Conservation (phyloP, 2,113 vertebrate genomes). For the Pan paniscus region DNA sequence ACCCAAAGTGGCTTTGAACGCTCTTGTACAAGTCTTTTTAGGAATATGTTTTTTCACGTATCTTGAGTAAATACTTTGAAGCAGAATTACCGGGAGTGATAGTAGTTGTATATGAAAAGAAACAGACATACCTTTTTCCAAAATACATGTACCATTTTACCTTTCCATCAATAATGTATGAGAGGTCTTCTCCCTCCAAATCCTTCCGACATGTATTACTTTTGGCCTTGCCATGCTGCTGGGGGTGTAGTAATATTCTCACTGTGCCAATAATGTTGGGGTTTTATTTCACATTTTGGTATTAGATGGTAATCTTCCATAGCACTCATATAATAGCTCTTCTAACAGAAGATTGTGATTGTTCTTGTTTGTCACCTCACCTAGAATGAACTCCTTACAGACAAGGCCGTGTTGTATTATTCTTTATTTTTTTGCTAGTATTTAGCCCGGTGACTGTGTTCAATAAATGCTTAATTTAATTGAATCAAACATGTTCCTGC, state of each 20-base stretch:
- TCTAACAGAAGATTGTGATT: background rate
- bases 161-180: background rate
- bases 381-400: background rate
- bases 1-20: background rate
- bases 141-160: background rate
- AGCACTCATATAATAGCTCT: background rate
- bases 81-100: background rate
- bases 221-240: background rate
- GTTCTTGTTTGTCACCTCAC: background rate
- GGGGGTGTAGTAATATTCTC: background rate
- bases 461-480: conserved; percentile 49
- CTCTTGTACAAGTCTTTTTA: background rate
- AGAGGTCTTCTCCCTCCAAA: background rate
- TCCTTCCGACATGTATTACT: background rate
- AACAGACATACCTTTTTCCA: background rate
- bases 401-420: background rate
- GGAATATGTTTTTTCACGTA: background rate
- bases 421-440: conserved; percentile 8
- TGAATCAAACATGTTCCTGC: background rate
- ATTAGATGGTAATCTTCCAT: background rate
- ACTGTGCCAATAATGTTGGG: background rate
- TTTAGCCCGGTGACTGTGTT: conserved; percentile 26
- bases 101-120: background rate
- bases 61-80: background rate
- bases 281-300: background rate